A percentile compares a stretch with the other conserved stretches of the same genome.
These are phyloP conservation scores for Drosophila rellima DNA, from an alignment of 2,888 invertebrate species.

Conservation along the genomic window DNA sequence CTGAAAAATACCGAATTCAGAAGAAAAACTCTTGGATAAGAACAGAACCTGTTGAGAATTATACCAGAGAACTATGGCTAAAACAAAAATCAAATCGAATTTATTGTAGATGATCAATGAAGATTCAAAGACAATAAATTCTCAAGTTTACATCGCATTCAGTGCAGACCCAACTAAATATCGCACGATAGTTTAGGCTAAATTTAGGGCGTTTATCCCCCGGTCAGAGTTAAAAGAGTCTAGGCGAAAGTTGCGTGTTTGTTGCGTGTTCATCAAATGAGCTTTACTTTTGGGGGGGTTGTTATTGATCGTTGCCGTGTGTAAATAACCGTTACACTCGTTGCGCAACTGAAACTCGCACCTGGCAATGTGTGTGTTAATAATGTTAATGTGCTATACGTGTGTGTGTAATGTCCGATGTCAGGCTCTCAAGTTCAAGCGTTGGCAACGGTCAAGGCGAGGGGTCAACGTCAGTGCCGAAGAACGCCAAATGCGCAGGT, in stretches of 20 bases:
- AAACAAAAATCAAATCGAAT: too few relatives aligned
- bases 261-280: constrained; percentile 62
- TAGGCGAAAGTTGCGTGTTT: constrained; percentile 62
- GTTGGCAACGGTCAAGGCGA: constrained; percentile 67
- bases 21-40: neutral
- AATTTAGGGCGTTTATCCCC: neutral
- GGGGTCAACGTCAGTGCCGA: constrained; percentile 63
- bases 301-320: constrained; percentile 59
- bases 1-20: too few relatives aligned
- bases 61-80: too few relatives aligned
- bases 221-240: constrained; percentile 8
- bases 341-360: constrained; percentile 63
- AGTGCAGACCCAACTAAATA: neutral
- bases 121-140: neutral
- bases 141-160: neutral
- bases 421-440: constrained; percentile 67
- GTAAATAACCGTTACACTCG: constrained; percentile 21
- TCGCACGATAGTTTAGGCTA: neutral
- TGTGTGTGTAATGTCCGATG: constrained; percentile 12
- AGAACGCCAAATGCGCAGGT: constrained; percentile 54
- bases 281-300: constrained; percentile 36
- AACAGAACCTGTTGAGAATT: neutral
- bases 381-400: neutral
- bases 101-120: neutral
- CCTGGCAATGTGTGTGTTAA: constrained; percentile 17